Evolutionary conservation across 2,797 vertebrate species (phyloP).

Genomic region (Notamacropus eugenii): DNA sequence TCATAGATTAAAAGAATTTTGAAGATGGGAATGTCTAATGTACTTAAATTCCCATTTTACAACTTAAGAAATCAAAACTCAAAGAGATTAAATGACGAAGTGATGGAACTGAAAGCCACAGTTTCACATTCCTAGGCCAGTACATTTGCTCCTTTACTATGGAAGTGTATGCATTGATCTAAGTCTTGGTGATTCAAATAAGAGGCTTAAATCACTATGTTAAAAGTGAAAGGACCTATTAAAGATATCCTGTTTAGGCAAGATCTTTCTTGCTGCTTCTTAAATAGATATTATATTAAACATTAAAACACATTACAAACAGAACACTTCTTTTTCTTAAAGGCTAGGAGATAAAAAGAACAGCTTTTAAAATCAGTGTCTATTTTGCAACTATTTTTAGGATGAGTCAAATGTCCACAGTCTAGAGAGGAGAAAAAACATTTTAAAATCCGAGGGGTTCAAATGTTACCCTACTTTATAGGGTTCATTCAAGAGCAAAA

Average conservation of each 20-base stretch:
- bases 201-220: slow-evolving; percentile 4
- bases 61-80: neutral
- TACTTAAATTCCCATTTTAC: slow-evolving; percentile 1
- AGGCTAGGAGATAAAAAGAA: neutral
- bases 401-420: neutral
- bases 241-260: slow-evolving; percentile 13
- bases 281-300: slow-evolving; percentile 6
- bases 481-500: neutral
- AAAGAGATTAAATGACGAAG: neutral
- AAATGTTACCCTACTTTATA: neutral
- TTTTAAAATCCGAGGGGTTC: neutral
- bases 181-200: slow-evolving; percentile 30
- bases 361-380: neutral
- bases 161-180: neutral
- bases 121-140: neutral
- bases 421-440: neutral
- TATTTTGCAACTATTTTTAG: neutral
- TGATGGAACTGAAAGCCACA: neutral
- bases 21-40: neutral
- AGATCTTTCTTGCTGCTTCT: slow-evolving; percentile 38
- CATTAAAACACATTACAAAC: slow-evolving; percentile 29
- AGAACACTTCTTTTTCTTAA: neutral
- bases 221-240: slow-evolving; percentile 53
- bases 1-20: neutral
- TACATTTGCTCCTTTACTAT: neutral